Base-by-base conservation (phyloP, 2,113 vertebrate genomes). In the Tringa solitaria region DNA sequence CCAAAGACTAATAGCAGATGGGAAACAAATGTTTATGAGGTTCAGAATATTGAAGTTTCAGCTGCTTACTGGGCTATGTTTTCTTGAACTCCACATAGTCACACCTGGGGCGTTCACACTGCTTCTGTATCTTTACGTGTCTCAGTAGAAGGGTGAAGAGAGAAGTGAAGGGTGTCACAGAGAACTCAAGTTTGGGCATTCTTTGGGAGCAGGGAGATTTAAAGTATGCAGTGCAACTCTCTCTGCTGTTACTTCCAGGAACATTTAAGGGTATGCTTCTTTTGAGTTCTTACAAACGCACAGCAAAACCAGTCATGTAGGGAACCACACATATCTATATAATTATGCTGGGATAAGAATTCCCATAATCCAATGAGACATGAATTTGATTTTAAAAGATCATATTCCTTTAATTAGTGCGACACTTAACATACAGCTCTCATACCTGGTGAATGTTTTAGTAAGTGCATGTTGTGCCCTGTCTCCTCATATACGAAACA, bases 251-350 rank as follows among this genome's bases (percentile, higher is more conserved):
- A 56, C 51, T 73, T 84, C 46, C 23, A 70, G 61, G 28, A 70
- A 73, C 7, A 27, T 4, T 16, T 23, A 53, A 76, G 28, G 26
- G 9, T 37, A 35, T 1, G 0, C 13, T 51, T 70, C 46, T 48
- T 61, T 0, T 10, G 69, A 85, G 23, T 24, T 88, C 67, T 60
- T 56, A 83, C 11, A 41, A 68, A 53, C 4, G 8, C 0, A 0
- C 21, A 30, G 21, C 23, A 72, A 64, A 83, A 75, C 14, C 76
- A 64, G 39, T 3, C 43, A 67, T 1, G 9, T 11, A 63, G 14
- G 12, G 30, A 79, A 86, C 35, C 35, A 28, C 23, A 72, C 1
- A 0, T 22, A 56, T 8, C 18, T 45, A 11, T 41, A 10, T 8
- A 79, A 50, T 32, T 45, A 43, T 10, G 8, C 20, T 45, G 14